These are phyloP conservation scores for Mythimna vitellina DNA, from an alignment of 2,888 invertebrate genomes.

Conservation along the genomic window DNA sequence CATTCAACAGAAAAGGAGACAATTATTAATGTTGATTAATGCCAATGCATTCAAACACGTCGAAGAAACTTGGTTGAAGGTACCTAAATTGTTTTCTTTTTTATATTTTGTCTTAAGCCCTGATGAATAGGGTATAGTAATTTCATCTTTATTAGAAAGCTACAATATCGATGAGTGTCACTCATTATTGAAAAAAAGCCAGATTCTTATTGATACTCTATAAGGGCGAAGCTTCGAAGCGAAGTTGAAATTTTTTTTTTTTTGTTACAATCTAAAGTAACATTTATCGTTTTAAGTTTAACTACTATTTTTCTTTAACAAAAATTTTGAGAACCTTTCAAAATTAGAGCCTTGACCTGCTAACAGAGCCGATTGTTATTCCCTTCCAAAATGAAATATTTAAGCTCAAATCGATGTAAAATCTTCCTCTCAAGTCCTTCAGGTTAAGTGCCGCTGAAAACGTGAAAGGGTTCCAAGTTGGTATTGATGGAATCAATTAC, in stretches of 20 bases:
- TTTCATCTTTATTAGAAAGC: not conserved
- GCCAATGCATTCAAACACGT: too few species aligned
- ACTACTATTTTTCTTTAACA: too few species aligned
- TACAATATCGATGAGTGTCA: not conserved
- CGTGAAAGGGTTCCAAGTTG: slow-evolving; percentile 30
- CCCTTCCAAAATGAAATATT: slow-evolving; percentile 32
- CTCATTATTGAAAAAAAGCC: not conserved
- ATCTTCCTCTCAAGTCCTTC: slow-evolving; percentile 2
- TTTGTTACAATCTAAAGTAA: not conserved
- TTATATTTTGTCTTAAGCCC: too few species aligned
- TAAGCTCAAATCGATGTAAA: slow-evolving; percentile 24
- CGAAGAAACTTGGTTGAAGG: too few species aligned
- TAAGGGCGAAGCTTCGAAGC: not conserved
- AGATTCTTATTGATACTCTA: not conserved
- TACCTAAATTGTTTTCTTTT: too few species aligned
- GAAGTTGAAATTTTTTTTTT: not conserved
- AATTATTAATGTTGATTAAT: too few species aligned
- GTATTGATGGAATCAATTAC: slow-evolving; percentile 22
- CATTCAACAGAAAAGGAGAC: too few species aligned
- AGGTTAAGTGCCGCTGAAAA: slow-evolving; percentile 23
- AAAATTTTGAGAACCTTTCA: not conserved
- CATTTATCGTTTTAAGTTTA: not conserved
- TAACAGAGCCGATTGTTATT: slow-evolving; percentile 30
- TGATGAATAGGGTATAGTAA: too few species aligned
- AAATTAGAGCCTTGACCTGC: slow-evolving; percentile 19